Evolutionary conservation across 2,888 invertebrate species (phyloP).

Genomic region (Ectemnius lituratus): DNA sequence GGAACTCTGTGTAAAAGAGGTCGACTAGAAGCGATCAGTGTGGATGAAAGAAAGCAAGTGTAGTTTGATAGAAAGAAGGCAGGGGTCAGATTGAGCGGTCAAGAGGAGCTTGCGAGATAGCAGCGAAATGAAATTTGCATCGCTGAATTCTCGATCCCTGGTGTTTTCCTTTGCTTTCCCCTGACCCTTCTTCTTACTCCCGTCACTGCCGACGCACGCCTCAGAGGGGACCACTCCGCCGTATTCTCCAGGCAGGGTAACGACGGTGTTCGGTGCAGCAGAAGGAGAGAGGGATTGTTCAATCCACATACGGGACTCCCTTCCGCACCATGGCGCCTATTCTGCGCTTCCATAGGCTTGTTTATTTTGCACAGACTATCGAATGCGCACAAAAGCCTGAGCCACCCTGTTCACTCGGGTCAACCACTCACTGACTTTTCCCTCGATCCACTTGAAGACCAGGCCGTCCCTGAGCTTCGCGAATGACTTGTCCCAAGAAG

Average conservation of each 20-base stretch:
- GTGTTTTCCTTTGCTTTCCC: slow-evolving; percentile 11
- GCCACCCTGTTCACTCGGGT: slow-evolving; percentile 15
- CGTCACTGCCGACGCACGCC: slow-evolving; percentile 22
- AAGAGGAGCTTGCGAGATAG: slow-evolving; percentile 21
- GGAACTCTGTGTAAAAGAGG: slow-evolving; percentile 19
- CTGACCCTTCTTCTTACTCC: neutral
- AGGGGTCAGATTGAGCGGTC: neutral
- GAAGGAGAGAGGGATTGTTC: slow-evolving; percentile 61
- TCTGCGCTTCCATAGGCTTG: slow-evolving; percentile 64
- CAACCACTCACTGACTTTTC: slow-evolving; percentile 21
- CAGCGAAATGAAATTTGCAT: slow-evolving; percentile 71
- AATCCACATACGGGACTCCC: slow-evolving; percentile 43
- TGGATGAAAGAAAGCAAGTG: slow-evolving; percentile 11
- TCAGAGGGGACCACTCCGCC: slow-evolving; percentile 14
- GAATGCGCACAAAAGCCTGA: slow-evolving; percentile 63
- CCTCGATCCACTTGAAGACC: neutral
- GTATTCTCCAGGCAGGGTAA: slow-evolving; percentile 54
- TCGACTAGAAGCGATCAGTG: slow-evolving; percentile 7
- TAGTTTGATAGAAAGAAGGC: neutral
- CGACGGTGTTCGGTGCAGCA: slow-evolving; percentile 59
- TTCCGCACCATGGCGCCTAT: slow-evolving; percentile 46
- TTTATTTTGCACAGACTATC: slow-evolving; percentile 67
- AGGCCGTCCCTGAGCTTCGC: no score
- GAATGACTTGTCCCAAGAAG: no score
- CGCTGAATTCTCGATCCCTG: slow-evolving; percentile 63